Base-by-base conservation (phyloP, 2,113 vertebrate species). In the Ameiurus melas region DNA sequence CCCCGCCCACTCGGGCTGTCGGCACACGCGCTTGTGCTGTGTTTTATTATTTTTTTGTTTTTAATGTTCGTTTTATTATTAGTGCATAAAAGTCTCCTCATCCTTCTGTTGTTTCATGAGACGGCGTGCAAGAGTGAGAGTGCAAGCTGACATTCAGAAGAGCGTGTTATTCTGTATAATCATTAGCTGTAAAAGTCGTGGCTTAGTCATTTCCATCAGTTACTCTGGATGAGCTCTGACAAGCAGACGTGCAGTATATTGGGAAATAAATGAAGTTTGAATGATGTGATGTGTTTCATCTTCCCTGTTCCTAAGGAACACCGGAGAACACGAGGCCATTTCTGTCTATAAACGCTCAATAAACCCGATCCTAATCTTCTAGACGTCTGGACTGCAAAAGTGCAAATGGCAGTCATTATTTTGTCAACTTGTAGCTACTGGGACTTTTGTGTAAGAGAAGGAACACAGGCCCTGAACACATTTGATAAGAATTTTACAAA, bases 221-320 rank as follows among this genome's bases (percentile, higher is more conserved):
- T 25, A 8, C 71, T 51, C 43, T 5, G n/a, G 39, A 25, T 77
- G 73, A 71, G 68, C 36, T 43, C 39, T 25, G 33, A 39, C 7
- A 43, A 7, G 0, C 43, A n/a, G 75, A 78, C 43, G 25, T 51
- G 12, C 47, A 4, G 51, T 20, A 33, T 57, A 33, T 12, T 20
- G 16, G n/a, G n/a, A 33, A 55, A 55, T 30, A 57, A 80, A 33
- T 1, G 19, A 39, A 6, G n/a, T 57, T 53, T 57, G 53, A 57
- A 33, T 4, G 16, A 17, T 30, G 77, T 2, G 47, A 17, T 51
- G 1, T 19, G 14, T 79, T 79, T 55, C 25, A 80, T 55, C 53
- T 80, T 33, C 33, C 14, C n/a, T 57, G 78, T 80, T 57, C 17
- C 78, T 80, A 57, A 80, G 78, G 57, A 80, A 80, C 78, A 5